Conservation (phyloP, 2,113 vertebrate species). For the Triplophysa siluroides region DNA sequence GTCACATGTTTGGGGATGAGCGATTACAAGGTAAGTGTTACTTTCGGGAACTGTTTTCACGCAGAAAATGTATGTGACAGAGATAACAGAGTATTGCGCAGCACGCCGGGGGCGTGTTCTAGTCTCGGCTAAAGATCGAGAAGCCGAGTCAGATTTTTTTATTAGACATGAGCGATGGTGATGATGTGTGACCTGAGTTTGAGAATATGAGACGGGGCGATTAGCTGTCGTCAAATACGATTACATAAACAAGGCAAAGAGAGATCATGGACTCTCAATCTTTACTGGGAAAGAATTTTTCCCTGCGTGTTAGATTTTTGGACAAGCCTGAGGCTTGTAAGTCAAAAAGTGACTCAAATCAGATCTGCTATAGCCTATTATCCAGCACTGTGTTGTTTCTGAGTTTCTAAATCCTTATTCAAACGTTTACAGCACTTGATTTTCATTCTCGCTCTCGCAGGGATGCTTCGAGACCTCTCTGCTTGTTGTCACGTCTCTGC, state of each 20-base stretch:
- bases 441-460: background rate
- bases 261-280: background rate
- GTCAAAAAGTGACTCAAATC: background rate
- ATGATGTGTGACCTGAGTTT: slow-evolving; percentile 28
- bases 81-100: background rate
- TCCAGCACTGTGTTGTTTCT: slow-evolving; percentile 47
- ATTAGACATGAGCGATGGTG: slow-evolving; percentile 38
- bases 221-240: slow-evolving; percentile 10
- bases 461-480: slow-evolving; percentile 23
- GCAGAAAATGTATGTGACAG: slow-evolving; percentile 7
- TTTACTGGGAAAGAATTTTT: background rate
- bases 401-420: slow-evolving; percentile 6
- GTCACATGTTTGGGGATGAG: background rate
- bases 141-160: slow-evolving; percentile 10
- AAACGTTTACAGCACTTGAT: slow-evolving; percentile 1
- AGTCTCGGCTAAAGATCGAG: slow-evolving; percentile 18
- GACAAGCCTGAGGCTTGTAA: background rate
- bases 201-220: slow-evolving; percentile 12
- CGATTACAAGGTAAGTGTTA: background rate
- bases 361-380: slow-evolving; percentile 43
- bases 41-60: background rate
- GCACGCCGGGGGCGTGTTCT: background rate
- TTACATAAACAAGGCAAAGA: slow-evolving; percentile 22
- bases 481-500: slow-evolving; percentile 56
- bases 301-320: background rate